Evolutionary conservation across 2,113 vertebrate genomes (phyloP).

Genomic region (Illadopsis cleaveri): DNA sequence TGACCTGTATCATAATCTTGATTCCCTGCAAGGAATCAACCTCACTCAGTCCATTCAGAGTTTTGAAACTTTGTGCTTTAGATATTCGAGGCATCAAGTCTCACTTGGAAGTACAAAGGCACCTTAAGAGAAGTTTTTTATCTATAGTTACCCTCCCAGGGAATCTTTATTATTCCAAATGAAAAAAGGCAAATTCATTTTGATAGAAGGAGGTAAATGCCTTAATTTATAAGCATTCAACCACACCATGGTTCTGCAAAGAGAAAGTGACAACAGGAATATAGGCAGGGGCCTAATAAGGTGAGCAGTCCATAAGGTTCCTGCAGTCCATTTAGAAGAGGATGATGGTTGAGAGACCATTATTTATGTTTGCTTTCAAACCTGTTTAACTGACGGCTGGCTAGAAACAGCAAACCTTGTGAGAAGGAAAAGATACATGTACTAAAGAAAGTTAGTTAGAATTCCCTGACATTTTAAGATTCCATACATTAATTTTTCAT

Average conservation of each 20-base stretch:
- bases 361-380: not conserved
- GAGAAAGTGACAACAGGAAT: not conserved
- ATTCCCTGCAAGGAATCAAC: not conserved
- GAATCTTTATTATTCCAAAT: not conserved
- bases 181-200: not conserved
- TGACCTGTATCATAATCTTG: not conserved
- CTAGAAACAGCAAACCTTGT: not conserved
- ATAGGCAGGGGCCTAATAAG: not conserved
- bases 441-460: not conserved
- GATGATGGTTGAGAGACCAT: not conserved
- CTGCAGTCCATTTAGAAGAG: not conserved
- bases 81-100: not conserved
- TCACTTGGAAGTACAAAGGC: not conserved
- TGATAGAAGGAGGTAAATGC: not conserved
- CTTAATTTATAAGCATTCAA: not conserved
- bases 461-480: constrained; percentile 1
- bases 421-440: not conserved
- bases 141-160: not conserved
- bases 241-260: not conserved
- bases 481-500: constrained; percentile 32
- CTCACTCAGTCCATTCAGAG: not conserved
- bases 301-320: not conserved
- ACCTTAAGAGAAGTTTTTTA: not conserved
- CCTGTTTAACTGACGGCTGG: not conserved
- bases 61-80: not conserved